Evolutionary conservation across 2,797 vertebrate genomes (phyloP), one percentile per base, ranked within the genome.

Genomic region (Microctenopoma steveboyesi): DNA sequence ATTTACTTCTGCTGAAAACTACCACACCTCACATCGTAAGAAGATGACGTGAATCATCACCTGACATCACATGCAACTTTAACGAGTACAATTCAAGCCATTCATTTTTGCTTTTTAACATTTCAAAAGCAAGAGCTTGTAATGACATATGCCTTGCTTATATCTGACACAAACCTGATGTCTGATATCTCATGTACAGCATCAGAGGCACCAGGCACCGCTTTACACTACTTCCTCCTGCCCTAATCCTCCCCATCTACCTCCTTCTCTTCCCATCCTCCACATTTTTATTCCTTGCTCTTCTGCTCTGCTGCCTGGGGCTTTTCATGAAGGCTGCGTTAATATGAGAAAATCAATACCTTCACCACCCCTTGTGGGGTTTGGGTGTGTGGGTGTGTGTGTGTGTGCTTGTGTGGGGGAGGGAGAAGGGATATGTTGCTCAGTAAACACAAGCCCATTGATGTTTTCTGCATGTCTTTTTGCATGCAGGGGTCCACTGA

Each of bases 341-440:
- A 86, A 85, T 87, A 85, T 81, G 63, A 72, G 64, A 55, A 86
- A 86, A 89, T 92, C 91, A 64, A 91, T 91, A 85, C 45, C 55
- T 73, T 63, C 68, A 49, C 54, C 62, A 45, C 28, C 13, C 46
- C 61, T 78, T 48, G 52, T 14, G 45, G 16, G 71, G 48, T 22
- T 22, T 75, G 51, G 52, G 40, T 48, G 22, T 56, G 43, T 28
- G 64, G 43, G 58, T 22, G 53, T 37, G 28, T 15, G 45, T 7
- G 42, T 4, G 28, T n/a, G 39, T 46, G 52, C 37, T 8, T 57
- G 49, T 65, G 72, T 58, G 69, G 18, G 66, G 25, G 64, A 12
- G 55, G 46, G 61, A 14, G 37, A 12, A 37, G 16, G 58, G 43
- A 25, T 30, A 56, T 59, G 67, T 69, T 68, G 69, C 75, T 85